Conservation (phyloP, 30 jellyfish, hydroid and myxozoan genomes). For the Hydractinia symbiolongicarpus region DNA sequence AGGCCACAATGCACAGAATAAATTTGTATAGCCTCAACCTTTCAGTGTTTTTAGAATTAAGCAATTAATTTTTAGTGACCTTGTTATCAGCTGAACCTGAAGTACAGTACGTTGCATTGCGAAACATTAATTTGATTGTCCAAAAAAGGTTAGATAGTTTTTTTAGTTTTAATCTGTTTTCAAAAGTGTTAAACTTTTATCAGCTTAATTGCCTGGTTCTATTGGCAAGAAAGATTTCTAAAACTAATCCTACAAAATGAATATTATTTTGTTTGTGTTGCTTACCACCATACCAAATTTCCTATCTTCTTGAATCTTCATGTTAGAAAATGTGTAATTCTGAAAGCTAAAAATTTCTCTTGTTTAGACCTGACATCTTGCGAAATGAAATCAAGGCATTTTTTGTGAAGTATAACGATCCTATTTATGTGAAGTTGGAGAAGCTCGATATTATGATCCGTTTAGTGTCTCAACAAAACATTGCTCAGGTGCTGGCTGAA, state of each 20-base stretch:
- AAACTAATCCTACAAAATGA: no score
- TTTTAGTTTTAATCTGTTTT: background rate
- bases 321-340: background rate
- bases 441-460: conserved; percentile 89
- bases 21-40: no score
- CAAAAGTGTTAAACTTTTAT: background rate
- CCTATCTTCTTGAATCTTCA: background rate
- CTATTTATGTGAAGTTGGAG: conserved; percentile 91
- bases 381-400: conserved; percentile 89
- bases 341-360: background rate
- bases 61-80: conserved; percentile 50
- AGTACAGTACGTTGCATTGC: conserved; percentile 93
- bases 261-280: no score
- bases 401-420: conserved; percentile 96
- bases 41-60: no score
- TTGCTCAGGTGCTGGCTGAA: conserved; percentile 92
- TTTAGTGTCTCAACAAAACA: conserved; percentile 75
- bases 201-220: no score
- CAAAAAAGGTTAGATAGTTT: conserved; percentile 70
- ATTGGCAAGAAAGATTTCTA: no score
- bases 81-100: conserved; percentile 97
- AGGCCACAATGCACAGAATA: no score
- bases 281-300: background rate
- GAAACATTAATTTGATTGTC: conserved; percentile 91
- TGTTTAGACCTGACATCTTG: conserved; percentile 82